Evolutionary conservation across 2,888 invertebrate genomes (phyloP).

Genomic region (Athalia cordata): DNA sequence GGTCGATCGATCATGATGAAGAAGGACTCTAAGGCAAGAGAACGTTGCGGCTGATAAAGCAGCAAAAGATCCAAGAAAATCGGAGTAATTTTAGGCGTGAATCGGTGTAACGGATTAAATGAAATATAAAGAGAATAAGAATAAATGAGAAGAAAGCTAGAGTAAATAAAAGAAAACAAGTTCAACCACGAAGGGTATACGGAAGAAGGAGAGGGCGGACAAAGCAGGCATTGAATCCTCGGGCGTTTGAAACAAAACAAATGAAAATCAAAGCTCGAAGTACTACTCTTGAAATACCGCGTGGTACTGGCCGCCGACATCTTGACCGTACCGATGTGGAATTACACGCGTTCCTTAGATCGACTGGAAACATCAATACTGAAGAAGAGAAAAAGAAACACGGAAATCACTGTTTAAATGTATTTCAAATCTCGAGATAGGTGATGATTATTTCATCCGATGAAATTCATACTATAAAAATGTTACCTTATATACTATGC

Average conservation of each 20-base stretch:
- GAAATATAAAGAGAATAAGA: not conserved
- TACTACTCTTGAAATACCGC: conserved; percentile 24
- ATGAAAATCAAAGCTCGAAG: conserved; percentile 13
- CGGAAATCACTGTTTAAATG: conserved; percentile 6
- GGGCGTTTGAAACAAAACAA: conserved; percentile 12
- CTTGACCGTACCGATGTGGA: not conserved
- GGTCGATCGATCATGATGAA: conserved; percentile 44
- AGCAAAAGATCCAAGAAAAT: not conserved
- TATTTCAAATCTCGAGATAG: conserved; percentile 30
- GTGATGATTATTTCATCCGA: not conserved
- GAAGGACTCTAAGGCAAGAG: conserved; percentile 11
- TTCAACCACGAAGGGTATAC: too few relatives aligned
- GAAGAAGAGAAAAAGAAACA: conserved; percentile 2
- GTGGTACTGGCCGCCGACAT: conserved; percentile 13
- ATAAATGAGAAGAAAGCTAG: not conserved
- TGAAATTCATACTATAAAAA: not conserved
- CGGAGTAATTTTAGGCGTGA: not conserved
- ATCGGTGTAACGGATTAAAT: not conserved
- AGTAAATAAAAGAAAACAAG: not conserved
- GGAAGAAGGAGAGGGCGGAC: conserved; percentile 1
- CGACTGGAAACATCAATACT: not conserved
- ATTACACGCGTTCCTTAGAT: not conserved
- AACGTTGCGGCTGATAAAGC: conserved; percentile 32
- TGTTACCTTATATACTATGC: too few relatives aligned
- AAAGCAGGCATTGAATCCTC: conserved; percentile 26